A percentile compares a stretch with the other conserved stretches of the same genome.
These are phyloP conservation scores for Alviniconcha marisindica DNA, from an alignment of 1,140 invertebrate species.

Conservation along the genomic window DNA sequence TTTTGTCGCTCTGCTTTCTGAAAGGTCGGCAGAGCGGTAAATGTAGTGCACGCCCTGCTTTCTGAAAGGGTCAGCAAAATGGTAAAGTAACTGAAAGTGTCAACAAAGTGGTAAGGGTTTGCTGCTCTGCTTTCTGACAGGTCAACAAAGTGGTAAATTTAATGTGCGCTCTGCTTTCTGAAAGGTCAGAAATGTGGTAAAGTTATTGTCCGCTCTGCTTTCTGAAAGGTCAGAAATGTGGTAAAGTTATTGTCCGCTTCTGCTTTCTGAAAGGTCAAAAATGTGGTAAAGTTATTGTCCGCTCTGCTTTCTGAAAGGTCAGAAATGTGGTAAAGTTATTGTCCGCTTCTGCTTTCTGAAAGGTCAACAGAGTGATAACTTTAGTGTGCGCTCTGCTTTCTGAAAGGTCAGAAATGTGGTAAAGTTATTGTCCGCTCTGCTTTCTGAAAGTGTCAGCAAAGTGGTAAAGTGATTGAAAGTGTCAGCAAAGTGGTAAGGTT, in stretches of 20 bases:
- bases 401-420: conserved; percentile 59
- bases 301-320: conserved; percentile 45
- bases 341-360: conserved; percentile 53
- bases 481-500: neutral
- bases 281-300: conserved; percentile 69
- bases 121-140: too few relatives aligned
- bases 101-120: too few relatives aligned
- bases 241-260: too few relatives aligned
- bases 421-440: conserved; percentile 60
- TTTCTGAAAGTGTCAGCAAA: conserved; percentile 47
- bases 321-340: conserved; percentile 66
- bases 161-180: too few relatives aligned
- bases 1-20: conserved; percentile 51
- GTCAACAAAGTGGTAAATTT: too few relatives aligned
- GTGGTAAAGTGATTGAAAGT: conserved; percentile 59
- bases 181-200: too few relatives aligned
- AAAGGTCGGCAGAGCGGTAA: conserved; percentile 60
- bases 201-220: too few relatives aligned
- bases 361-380: conserved; percentile 68
- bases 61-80: neutral
- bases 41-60: conserved; percentile 59
- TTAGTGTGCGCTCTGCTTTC: conserved; percentile 52
- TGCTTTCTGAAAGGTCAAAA: conserved; percentile 38
- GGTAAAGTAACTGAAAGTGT: neutral
- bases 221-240: too few relatives aligned